These are phyloP conservation scores for Rana temporaria DNA, from an alignment of 2,113 vertebrate genomes.

Conservation along the genomic window DNA sequence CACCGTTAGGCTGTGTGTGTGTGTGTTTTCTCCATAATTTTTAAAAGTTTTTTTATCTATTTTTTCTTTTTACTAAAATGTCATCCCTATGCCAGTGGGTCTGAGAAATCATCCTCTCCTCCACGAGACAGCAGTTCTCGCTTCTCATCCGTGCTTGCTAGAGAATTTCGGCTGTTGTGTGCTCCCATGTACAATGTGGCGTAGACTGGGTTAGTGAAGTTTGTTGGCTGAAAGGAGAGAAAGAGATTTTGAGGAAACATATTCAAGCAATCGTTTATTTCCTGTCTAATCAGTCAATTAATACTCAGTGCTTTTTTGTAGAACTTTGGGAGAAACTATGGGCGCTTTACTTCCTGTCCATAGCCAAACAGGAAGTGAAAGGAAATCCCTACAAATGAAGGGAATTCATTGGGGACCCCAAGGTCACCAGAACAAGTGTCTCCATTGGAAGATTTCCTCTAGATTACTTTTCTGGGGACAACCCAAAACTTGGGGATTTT, in stretches of 20 bases:
- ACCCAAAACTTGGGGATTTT: no score
- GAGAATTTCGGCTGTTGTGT: conserved; percentile 92
- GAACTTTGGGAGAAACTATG: no score
- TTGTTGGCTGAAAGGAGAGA: conserved; percentile 83
- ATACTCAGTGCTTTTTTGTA: no score
- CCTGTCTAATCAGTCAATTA: no score
- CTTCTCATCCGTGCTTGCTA: conserved; percentile 97
- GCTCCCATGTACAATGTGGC: conserved; percentile 98
- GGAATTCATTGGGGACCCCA: no score
- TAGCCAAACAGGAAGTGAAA: no score
- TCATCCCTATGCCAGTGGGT: conserved; percentile 87
- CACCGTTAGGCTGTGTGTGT: conserved; percentile 67
- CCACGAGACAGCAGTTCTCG: conserved; percentile 90
- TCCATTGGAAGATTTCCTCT: no score
- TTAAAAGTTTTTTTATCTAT: conserved; percentile 55
- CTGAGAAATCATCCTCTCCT: conserved; percentile 87
- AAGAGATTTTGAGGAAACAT: conserved; percentile 5
- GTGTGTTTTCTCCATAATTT: conserved; percentile 69
- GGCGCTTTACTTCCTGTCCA: no score
- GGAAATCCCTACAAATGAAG: no score
- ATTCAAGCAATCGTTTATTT: no score
- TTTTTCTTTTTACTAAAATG: conserved; percentile 58
- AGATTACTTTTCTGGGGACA: no score
- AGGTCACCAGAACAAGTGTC: no score
- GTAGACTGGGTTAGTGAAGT: conserved; percentile 97